Evolutionary conservation across 2,888 invertebrate genomes (phyloP).

Genomic region (Malthinus flaveolus): DNA sequence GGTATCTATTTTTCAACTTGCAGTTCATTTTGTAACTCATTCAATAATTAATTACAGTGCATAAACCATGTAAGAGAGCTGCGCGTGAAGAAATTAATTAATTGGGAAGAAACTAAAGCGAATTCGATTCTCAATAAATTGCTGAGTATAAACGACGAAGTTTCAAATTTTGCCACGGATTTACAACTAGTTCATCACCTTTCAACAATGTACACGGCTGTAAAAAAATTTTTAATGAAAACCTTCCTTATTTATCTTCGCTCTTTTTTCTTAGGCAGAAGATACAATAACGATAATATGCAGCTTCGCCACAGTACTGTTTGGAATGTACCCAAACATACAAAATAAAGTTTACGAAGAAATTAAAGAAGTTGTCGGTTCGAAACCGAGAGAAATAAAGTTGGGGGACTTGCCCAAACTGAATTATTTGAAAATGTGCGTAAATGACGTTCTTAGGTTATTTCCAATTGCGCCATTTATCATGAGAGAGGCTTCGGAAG

Average conservation of each 20-base stretch:
- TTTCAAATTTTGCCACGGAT: slow-evolving; percentile 31
- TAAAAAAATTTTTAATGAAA: slow-evolving; percentile 27
- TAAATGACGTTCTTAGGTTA: slow-evolving; percentile 44
- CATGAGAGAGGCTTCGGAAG: slow-evolving; percentile 38
- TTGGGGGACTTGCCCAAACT: slow-evolving; percentile 39
- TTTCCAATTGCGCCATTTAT: slow-evolving; percentile 46
- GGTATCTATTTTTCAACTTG: too few species aligned
- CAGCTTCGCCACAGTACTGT: slow-evolving; percentile 37
- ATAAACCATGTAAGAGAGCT: not conserved
- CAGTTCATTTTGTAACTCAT: not conserved
- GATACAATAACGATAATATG: slow-evolving; percentile 41
- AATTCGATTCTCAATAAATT: slow-evolving; percentile 35
- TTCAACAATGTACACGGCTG: slow-evolving; percentile 40
- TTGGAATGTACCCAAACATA: slow-evolving; percentile 48
- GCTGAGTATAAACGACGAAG: slow-evolving; percentile 29
- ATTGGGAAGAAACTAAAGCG: not conserved
- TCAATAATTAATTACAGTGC: too few species aligned
- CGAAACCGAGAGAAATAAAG: slow-evolving; percentile 29
- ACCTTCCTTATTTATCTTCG: not conserved
- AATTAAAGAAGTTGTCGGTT: slow-evolving; percentile 39
- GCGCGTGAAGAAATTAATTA: not conserved
- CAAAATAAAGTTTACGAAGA: slow-evolving; percentile 43
- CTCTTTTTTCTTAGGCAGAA: slow-evolving; percentile 36
- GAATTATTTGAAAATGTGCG: slow-evolving; percentile 43
- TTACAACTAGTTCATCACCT: slow-evolving; percentile 38